Evolutionary conservation across 1,140 invertebrate species (phyloP).

Genomic region (Ptiloglossa arizonensis): DNA sequence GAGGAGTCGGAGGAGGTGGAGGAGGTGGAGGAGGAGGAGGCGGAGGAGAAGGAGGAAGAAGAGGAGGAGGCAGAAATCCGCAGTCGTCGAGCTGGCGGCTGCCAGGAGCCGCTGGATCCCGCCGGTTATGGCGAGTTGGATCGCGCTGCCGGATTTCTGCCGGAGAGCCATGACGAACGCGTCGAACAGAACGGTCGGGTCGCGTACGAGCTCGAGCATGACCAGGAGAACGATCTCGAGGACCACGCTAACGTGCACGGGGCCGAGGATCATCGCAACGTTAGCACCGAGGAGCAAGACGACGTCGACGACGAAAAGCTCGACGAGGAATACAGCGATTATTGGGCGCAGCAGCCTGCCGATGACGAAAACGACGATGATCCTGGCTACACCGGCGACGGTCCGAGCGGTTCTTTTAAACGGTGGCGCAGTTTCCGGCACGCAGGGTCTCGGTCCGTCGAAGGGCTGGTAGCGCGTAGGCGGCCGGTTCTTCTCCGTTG

Average conservation of each 20-base stretch:
- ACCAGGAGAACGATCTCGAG: slow-evolving; percentile 37
- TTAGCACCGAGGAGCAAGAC: slow-evolving; percentile 14
- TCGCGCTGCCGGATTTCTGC: slow-evolving; percentile 22
- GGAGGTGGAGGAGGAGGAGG: slow-evolving; percentile 2
- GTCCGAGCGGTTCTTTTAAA: slow-evolving; percentile 12
- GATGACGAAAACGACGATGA: slow-evolving; percentile 10
- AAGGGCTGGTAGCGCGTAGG: slow-evolving; percentile 63
- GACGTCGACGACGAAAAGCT: slow-evolving; percentile 17
- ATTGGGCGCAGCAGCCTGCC: not conserved
- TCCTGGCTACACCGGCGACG: slow-evolving; percentile 22
- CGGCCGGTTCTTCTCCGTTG: slow-evolving; percentile 12
- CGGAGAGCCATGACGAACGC: slow-evolving; percentile 55
- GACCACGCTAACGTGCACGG: slow-evolving; percentile 36
- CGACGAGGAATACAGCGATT: slow-evolving; percentile 5
- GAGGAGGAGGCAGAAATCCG: slow-evolving; percentile 32
- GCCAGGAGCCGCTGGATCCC: slow-evolving; percentile 60
- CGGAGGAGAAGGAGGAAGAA: slow-evolving; percentile 18
- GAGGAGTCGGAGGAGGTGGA: too few relatives aligned
- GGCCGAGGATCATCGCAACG: slow-evolving; percentile 27
- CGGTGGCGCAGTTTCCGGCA: slow-evolving; percentile 25
- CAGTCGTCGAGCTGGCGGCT: slow-evolving; percentile 64
- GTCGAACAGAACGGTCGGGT: slow-evolving; percentile 26
- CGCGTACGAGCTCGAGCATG: slow-evolving; percentile 40
- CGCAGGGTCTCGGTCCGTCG: slow-evolving; percentile 58
- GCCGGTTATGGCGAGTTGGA: slow-evolving; percentile 52